Evolutionary conservation across 2,113 vertebrate species (phyloP).

Genomic region (Silurus asotus): DNA sequence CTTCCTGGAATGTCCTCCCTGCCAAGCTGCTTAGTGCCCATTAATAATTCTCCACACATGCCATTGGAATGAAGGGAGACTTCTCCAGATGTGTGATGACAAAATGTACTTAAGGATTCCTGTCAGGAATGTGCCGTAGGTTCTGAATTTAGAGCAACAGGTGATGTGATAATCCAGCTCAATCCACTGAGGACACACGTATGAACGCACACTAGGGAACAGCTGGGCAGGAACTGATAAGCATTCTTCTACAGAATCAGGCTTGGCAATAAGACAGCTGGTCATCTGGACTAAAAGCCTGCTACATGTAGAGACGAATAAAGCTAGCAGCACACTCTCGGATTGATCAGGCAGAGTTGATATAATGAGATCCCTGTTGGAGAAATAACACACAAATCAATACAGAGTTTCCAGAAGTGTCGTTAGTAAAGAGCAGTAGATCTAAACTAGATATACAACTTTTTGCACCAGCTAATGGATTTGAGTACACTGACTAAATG

Average conservation of each 20-base stretch:
- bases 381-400: slow-evolving; percentile 22
- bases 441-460: neutral
- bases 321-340: neutral
- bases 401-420: slow-evolving; percentile 5
- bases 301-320: neutral
- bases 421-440: neutral
- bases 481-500: neutral
- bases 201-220: neutral
- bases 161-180: slow-evolving; percentile 11
- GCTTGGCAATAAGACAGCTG: slow-evolving; percentile 2
- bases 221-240: neutral
- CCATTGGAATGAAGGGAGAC: neutral
- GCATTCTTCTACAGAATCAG: neutral
- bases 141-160: neutral
- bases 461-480: slow-evolving; percentile 21
- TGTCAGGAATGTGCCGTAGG: neutral
- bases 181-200: neutral
- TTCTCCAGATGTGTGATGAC: neutral
- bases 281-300: neutral
- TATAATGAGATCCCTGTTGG: slow-evolving; percentile 28
- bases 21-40: neutral
- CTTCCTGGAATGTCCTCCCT: neutral
- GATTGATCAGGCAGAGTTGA: slow-evolving; percentile 18
- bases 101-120: neutral
- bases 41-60: neutral